Evolutionary conservation across 2,113 vertebrate genomes (phyloP).

Genomic region (Chlamydotis undulata): DNA sequence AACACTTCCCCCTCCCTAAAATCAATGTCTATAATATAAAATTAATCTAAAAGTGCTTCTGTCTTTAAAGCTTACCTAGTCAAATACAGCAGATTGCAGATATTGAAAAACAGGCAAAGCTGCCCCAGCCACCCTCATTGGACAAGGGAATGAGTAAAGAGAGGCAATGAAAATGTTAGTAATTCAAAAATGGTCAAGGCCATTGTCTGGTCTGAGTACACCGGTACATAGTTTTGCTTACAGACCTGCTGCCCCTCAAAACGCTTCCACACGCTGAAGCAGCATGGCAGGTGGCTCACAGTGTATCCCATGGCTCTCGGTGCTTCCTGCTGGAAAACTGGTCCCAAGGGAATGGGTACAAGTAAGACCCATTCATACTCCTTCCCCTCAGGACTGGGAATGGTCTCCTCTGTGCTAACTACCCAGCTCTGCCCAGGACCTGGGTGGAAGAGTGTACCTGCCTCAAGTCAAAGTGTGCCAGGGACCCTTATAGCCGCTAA

Average conservation of each 20-base stretch:
- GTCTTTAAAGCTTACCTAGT: background rate
- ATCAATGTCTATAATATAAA: background rate
- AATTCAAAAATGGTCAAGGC: background rate
- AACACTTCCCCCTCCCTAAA: background rate
- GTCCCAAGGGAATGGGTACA: background rate
- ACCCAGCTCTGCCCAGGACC: rapidly evolving
- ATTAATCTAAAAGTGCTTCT: background rate
- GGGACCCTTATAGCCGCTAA: background rate
- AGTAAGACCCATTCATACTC: background rate
- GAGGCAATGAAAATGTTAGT: background rate
- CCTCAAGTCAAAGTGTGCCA: background rate
- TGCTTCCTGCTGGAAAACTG: background rate
- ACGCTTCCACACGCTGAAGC: rapidly evolving
- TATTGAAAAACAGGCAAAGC: background rate
- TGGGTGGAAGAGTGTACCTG: background rate
- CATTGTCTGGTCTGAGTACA: background rate
- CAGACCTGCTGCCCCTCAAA: background rate
- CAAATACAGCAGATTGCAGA: background rate
- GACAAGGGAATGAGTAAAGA: background rate
- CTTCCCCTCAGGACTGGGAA: background rate
- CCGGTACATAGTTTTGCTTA: background rate
- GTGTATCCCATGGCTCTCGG: background rate
- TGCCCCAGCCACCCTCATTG: background rate
- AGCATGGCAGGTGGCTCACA: background rate
- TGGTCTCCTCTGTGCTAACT: background rate